Conservation (phyloP, 1,140 invertebrate species). For the Achatina immaculata region DNA sequence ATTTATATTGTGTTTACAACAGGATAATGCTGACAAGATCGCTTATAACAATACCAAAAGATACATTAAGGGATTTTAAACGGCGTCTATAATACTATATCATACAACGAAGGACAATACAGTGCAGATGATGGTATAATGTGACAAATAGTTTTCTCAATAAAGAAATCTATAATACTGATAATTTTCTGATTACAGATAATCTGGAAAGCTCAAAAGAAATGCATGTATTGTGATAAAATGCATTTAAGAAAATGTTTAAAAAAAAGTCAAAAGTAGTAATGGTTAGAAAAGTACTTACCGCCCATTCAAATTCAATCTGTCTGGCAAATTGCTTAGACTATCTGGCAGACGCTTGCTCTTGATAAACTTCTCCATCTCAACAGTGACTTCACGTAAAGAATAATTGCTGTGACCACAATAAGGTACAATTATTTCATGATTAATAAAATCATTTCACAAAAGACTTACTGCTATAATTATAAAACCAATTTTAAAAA, state of each 20-base stretch:
- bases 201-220: background rate
- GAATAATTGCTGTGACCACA: slow-evolving; percentile 80
- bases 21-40: background rate
- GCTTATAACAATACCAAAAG: background rate
- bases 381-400: slow-evolving; percentile 94
- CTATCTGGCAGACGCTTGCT: slow-evolving; percentile 94
- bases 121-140: background rate
- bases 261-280: slow-evolving; percentile 6
- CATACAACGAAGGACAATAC: background rate
- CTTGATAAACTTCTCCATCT: slow-evolving; percentile 94
- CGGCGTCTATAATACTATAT: background rate
- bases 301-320: slow-evolving; percentile 80
- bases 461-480: no score
- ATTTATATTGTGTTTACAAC: no score
- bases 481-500: slow-evolving; percentile 12
- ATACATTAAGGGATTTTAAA: background rate
- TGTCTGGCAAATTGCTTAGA: slow-evolving; percentile 94
- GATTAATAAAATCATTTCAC: no score
- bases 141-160: background rate
- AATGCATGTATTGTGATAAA: background rate
- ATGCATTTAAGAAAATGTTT: background rate
- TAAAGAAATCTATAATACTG: background rate
- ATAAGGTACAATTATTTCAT: background rate
- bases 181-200: background rate
- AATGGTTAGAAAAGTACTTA: slow-evolving; percentile 40